Evolutionary conservation across 2,888 invertebrate genomes (phyloP).

Genomic region (Chirona hameri): DNA sequence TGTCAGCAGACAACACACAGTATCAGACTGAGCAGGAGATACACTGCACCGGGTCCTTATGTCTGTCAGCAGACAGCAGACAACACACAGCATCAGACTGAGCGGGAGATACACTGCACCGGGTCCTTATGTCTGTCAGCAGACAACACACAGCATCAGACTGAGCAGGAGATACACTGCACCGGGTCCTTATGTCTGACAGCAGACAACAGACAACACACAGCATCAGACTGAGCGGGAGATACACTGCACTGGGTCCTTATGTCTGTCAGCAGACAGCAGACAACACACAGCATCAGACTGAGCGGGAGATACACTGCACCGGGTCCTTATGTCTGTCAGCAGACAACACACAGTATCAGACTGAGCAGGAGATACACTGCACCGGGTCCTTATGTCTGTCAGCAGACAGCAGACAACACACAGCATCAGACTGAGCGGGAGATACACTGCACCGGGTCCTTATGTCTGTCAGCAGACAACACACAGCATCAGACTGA

Average conservation of each 20-base stretch:
- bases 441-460: slow-evolving; percentile 90
- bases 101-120: too few species aligned
- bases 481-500: slow-evolving; percentile 68
- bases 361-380: too few species aligned
- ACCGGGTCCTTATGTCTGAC: slow-evolving; percentile 89
- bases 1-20: slow-evolving; percentile 54
- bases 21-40: slow-evolving; percentile 84
- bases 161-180: slow-evolving; percentile 89
- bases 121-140: too few species aligned
- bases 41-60: slow-evolving; percentile 92
- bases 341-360: too few species aligned
- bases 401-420: slow-evolving; percentile 74
- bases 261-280: slow-evolving; percentile 65
- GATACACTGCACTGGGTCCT: slow-evolving; percentile 91
- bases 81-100: too few species aligned
- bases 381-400: too few species aligned
- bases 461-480: slow-evolving; percentile 70
- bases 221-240: slow-evolving; percentile 84
- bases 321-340: slow-evolving; percentile 89
- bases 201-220: too few species aligned
- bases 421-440: slow-evolving; percentile 85
- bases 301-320: slow-evolving; percentile 89
- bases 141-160: slow-evolving; percentile 80
- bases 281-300: slow-evolving; percentile 60
- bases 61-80: slow-evolving; percentile 59